phyloP scores from a whole-genome alignment of 2,113 vertebrate species.

The Stercorarius parasiticus region DNA sequence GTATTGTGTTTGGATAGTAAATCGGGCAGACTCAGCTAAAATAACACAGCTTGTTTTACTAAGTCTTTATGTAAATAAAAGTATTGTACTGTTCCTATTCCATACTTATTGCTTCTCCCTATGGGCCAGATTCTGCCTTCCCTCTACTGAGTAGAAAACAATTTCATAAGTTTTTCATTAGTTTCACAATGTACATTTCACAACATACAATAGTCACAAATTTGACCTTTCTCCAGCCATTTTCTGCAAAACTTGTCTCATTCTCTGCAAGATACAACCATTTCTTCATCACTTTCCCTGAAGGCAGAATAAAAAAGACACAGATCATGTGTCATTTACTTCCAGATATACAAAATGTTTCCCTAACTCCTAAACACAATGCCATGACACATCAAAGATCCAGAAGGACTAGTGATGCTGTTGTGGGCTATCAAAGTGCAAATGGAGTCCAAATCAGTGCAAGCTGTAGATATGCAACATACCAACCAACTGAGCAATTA shows the following conservation, averaged over 20 bases:
- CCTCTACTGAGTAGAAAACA: not conserved
- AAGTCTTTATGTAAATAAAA: constrained; percentile 46
- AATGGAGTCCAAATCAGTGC: not conserved
- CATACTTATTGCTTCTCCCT: not conserved
- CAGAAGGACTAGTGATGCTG: not conserved
- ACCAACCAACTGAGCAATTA: not conserved
- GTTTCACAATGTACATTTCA: constrained; percentile 65
- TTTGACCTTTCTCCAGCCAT: constrained; percentile 50
- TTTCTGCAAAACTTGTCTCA: constrained; percentile 4
- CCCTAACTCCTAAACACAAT: not conserved
- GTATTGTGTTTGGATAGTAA: constrained; percentile 48
- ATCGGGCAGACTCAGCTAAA: constrained; percentile 32
- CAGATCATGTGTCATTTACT: not conserved
- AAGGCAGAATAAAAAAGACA: not conserved
- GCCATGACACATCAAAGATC: not conserved
- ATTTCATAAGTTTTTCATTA: not conserved
- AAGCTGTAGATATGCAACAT: not conserved
- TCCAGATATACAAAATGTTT: not conserved
- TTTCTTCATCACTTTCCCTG: constrained; percentile 44
- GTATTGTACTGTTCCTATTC: constrained; percentile 3
- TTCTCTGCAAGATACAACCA: not conserved
- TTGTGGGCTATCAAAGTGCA: not conserved
- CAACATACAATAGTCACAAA: constrained; percentile 48
- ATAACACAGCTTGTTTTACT: constrained; percentile 55
- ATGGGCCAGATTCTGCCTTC: not conserved